phyloP scores from a whole-genome alignment of 2,113 vertebrate genomes.

The Melanotaenia duboulayi region DNA sequence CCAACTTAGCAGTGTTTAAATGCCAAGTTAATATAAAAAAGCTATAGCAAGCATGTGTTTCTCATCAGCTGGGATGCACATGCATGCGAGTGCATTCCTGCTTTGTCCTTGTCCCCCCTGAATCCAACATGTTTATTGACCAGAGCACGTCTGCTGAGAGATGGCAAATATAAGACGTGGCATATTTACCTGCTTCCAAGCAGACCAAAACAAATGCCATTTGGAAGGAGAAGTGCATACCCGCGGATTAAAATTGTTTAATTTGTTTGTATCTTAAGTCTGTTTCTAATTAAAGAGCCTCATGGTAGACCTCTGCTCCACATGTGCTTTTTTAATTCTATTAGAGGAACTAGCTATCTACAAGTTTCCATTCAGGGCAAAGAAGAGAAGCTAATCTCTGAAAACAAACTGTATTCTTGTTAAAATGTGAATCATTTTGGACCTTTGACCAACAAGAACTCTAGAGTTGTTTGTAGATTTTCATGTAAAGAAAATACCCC shows the following conservation, averaged over 20 bases:
- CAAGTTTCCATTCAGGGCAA: conserved; percentile 1
- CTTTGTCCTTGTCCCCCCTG: neutral
- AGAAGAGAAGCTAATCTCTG: neutral
- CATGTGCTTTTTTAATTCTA: conserved; percentile 58
- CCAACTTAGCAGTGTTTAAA: conserved; percentile 8
- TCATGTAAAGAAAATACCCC: neutral
- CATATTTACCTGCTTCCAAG: conserved; percentile 31
- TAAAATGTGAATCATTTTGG: neutral
- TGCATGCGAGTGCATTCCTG: conserved; percentile 49
- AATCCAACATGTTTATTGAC: neutral
- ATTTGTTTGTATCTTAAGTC: conserved; percentile 35
- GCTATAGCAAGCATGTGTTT: conserved; percentile 62
- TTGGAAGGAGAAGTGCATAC: conserved; percentile 30
- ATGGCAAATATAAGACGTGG: conserved; percentile 36
- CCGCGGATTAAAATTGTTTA: conserved; percentile 18
- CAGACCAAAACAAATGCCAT: conserved; percentile 41
- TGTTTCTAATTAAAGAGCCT: conserved; percentile 46
- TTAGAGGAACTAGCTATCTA: conserved; percentile 26
- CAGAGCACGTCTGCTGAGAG: conserved; percentile 15
- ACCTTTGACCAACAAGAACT: neutral
- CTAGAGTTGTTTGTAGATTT: neutral
- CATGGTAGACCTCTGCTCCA: conserved; percentile 13
- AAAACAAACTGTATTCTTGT: neutral
- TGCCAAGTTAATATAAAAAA: neutral
- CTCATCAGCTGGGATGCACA: conserved; percentile 54